phyloP scores from a whole-genome alignment of 23 tunicate species.

The Halocynthia roretzi region DNA sequence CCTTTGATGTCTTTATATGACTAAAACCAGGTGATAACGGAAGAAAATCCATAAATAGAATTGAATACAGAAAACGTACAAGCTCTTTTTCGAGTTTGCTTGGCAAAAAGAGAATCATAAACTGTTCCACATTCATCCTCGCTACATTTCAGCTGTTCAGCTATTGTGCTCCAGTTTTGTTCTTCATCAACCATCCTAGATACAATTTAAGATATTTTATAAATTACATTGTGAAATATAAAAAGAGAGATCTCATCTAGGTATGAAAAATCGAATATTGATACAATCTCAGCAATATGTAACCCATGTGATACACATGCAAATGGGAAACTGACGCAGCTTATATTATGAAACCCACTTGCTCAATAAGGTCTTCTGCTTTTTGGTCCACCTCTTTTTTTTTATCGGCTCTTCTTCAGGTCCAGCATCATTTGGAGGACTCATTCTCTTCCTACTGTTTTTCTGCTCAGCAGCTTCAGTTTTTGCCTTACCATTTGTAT shows the following conservation, averaged over 20 bases:
- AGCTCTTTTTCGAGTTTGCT: too few species aligned
- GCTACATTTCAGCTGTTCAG: not conserved
- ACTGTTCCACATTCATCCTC: not conserved
- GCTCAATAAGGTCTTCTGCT: not conserved
- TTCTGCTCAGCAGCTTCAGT: not conserved
- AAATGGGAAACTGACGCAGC: too few species aligned
- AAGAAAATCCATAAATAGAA: not conserved
- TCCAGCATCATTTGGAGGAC: not conserved
- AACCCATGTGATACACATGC: too few species aligned
- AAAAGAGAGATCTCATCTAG: too few species aligned
- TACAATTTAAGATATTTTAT: not conserved
- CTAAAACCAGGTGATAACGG: not conserved
- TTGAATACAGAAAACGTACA: not conserved
- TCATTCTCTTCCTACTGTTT: not conserved
- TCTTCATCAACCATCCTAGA: conserved; percentile 2
- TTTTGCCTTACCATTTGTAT: not conserved
- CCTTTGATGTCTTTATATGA: too few species aligned
- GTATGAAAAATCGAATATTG: too few species aligned
- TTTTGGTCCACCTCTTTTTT: not conserved
- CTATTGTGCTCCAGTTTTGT: not conserved
- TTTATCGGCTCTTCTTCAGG: not conserved
- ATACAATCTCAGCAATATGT: too few species aligned
- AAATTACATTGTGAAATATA: not conserved
- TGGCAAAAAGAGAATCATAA: not conserved
- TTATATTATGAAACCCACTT: not conserved